A percentile compares a stretch with the other conserved stretches of the same genome.
Conservation (phyloP, 2,888 invertebrate genomes). For the Seladonia tumulorum region DNA sequence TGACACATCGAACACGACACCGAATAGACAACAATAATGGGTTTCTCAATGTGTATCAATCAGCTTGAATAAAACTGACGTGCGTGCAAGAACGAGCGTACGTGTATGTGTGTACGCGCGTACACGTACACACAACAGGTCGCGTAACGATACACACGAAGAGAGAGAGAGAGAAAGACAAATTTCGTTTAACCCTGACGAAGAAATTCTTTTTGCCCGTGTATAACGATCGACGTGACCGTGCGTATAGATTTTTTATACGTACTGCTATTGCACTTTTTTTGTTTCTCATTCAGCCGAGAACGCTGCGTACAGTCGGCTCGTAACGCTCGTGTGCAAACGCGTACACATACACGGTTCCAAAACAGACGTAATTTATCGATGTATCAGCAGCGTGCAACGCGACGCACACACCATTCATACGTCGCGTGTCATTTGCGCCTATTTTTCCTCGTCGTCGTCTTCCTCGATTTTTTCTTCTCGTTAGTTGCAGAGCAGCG, state of each 20-base stretch:
- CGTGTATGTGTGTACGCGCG: background rate
- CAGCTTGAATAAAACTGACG: constrained; percentile 24
- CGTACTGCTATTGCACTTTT: constrained; percentile 39
- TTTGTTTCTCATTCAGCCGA: constrained; percentile 55
- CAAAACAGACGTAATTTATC: constrained; percentile 31
- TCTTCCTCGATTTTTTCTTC: background rate
- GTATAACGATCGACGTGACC: background rate
- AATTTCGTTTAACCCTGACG: background rate
- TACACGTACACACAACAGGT: background rate
- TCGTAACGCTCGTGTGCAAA: constrained; percentile 19
- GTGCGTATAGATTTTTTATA: constrained; percentile 42
- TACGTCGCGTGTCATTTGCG: constrained; percentile 48
- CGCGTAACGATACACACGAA: background rate
- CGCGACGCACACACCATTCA: constrained; percentile 48
- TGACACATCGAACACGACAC: constrained; percentile 11
- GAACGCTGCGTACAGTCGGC: constrained; percentile 26
- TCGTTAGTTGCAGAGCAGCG: background rate
- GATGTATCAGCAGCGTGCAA: constrained; percentile 35
- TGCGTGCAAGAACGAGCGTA: background rate
- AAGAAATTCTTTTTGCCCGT: background rate
- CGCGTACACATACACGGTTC: constrained; percentile 7
- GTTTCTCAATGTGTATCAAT: constrained; percentile 13
- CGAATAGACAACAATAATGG: constrained; percentile 27
- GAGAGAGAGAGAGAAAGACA: background rate
- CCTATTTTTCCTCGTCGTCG: background rate